Conservation (phyloP, 37 sponge, comb jelly and placozoan genomes). For the Bolinopsis microptera region DNA sequence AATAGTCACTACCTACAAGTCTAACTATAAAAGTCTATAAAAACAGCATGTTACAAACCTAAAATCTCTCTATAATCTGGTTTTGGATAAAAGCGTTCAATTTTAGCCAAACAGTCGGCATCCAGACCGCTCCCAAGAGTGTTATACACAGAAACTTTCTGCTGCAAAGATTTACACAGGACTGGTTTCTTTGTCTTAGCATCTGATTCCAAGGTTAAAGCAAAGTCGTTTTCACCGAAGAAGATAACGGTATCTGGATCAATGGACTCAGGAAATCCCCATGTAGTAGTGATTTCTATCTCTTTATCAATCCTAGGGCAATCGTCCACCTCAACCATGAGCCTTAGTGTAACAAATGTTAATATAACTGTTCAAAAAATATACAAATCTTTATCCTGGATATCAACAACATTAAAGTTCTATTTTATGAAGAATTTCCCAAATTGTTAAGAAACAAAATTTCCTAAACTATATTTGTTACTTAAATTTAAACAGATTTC, state of each 20-base stretch:
- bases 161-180: constrained; percentile 17
- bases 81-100: constrained; percentile 10
- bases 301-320: not conserved
- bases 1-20: too few relatives aligned
- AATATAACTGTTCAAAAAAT: too few relatives aligned
- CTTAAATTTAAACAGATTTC: too few relatives aligned
- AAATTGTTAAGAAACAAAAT: too few relatives aligned
- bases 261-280: constrained; percentile 21
- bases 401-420: too few relatives aligned
- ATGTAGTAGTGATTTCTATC: not conserved
- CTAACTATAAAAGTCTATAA: too few relatives aligned
- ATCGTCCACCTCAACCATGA: not conserved
- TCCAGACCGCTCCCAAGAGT: not conserved
- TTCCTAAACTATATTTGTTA: too few relatives aligned
- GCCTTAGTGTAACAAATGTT: too few relatives aligned
- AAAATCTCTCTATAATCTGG: constrained; percentile 22
- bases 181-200: constrained; percentile 22
- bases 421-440: too few relatives aligned
- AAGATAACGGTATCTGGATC: not conserved
- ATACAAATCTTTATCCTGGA: too few relatives aligned
- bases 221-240: constrained; percentile 18
- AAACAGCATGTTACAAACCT: constrained; percentile 1
- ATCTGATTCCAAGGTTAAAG: constrained; percentile 32
- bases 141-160: not conserved
- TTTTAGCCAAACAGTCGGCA: not conserved